Conservation (phyloP, 2,113 vertebrate species). For the Riparia riparia region DNA sequence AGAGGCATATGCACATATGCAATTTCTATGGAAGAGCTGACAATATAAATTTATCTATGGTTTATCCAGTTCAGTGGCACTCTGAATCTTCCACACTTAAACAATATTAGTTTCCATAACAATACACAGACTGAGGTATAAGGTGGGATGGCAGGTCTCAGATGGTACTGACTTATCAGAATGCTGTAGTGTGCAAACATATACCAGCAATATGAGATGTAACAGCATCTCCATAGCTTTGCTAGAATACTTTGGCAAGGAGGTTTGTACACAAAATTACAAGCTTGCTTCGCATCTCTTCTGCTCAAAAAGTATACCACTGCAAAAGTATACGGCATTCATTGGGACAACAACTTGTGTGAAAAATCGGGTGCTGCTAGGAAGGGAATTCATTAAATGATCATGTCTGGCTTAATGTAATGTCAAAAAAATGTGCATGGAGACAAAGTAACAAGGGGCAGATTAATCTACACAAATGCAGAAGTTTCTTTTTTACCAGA, state of each 20-base stretch:
- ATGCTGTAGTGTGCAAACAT: background rate
- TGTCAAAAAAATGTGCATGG: background rate
- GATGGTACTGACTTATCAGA: background rate
- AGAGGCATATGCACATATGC: background rate
- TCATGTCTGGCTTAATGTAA: background rate
- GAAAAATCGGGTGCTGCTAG: background rate
- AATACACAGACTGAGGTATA: background rate
- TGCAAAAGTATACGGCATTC: background rate
- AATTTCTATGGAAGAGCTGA: background rate
- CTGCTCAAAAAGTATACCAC: background rate
- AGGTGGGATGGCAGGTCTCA: background rate
- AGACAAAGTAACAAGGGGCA: background rate
- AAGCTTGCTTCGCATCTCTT: background rate
- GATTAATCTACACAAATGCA: background rate
- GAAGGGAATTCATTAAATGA: background rate
- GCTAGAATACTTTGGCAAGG: background rate
- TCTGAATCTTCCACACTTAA: background rate
- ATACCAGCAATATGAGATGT: background rate
- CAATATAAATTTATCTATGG: background rate
- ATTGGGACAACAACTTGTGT: background rate
- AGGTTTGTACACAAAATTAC: background rate
- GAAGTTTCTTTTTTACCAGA: background rate
- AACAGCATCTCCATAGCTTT: background rate
- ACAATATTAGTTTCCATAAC: background rate
- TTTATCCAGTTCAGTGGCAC: background rate